phyloP scores from a whole-genome alignment of 2,888 invertebrate genomes.

The Oligia fasciuncula region DNA sequence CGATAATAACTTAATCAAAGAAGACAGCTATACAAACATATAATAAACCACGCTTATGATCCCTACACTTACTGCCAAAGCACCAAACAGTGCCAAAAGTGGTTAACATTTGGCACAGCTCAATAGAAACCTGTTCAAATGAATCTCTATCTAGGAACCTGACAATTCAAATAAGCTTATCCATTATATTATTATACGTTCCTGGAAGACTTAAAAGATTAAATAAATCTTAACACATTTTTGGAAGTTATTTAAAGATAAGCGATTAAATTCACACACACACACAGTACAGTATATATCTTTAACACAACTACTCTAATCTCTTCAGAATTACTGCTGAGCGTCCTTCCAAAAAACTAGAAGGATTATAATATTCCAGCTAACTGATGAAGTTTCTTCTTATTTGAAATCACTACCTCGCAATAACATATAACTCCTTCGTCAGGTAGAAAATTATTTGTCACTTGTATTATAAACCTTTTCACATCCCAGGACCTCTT shows the following conservation, averaged over 20 bases:
- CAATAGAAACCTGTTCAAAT: conserved; percentile 28
- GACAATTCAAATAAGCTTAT: conserved; percentile 34
- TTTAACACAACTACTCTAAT: neutral
- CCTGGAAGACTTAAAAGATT: conserved; percentile 6
- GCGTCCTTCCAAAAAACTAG: conserved; percentile 14
- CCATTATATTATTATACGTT: conserved; percentile 19
- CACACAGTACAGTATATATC: neutral
- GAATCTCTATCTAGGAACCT: conserved; percentile 27
- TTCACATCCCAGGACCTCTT: conserved; percentile 8
- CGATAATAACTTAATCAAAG: conserved; percentile 39
- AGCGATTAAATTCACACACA: neutral
- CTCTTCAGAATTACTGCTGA: neutral
- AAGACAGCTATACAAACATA: conserved; percentile 31
- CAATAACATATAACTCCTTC: neutral
- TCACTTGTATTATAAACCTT: neutral
- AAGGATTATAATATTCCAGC: neutral
- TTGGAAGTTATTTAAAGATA: neutral
- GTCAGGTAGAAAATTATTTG: neutral
- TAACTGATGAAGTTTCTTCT: conserved; percentile 11
- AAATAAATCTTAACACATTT: conserved; percentile 4
- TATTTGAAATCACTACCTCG: conserved; percentile 20
- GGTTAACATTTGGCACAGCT: conserved; percentile 45
- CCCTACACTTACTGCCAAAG: conserved; percentile 36
- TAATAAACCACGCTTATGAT: conserved; percentile 41
- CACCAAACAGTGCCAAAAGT: conserved; percentile 44